Conservation (phyloP, 2,888 invertebrate genomes). For the Leptopilina syphax region DNA sequence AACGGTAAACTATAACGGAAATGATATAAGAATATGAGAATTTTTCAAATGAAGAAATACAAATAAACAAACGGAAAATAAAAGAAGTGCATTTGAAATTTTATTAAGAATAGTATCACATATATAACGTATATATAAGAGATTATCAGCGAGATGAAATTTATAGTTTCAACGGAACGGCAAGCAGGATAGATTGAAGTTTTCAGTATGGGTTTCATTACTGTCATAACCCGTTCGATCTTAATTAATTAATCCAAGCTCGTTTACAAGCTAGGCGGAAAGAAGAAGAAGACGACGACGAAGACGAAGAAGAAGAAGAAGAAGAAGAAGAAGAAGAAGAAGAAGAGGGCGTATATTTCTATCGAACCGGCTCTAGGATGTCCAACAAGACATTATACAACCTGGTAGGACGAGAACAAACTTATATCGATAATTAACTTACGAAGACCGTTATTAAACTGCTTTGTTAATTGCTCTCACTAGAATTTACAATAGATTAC, state of each 20-base stretch:
- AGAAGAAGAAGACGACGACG: neutral
- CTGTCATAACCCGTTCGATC: conserved; percentile 20
- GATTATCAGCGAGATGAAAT: neutral
- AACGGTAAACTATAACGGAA: too few species aligned
- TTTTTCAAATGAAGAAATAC: too few species aligned
- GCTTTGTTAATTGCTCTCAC: conserved; percentile 20
- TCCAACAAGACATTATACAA: conserved; percentile 12
- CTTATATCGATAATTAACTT: conserved; percentile 5
- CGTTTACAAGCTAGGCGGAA: neutral
- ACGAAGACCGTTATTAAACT: conserved; percentile 17
- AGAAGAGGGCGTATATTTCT: neutral
- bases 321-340: too few species aligned
- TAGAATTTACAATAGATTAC: conserved; percentile 17
- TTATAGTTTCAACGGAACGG: conserved; percentile 4
- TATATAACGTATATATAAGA: too few species aligned
- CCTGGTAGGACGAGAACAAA: conserved; percentile 11
- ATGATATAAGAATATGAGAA: too few species aligned
- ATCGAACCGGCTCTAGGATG: conserved; percentile 3
- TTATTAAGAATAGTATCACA: too few species aligned
- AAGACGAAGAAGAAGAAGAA: neutral
- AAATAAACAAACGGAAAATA: too few species aligned
- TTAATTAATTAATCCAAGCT: conserved; percentile 7
- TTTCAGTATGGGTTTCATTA: conserved; percentile 10
- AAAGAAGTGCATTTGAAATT: too few species aligned
- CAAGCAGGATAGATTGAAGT: conserved; percentile 7